A percentile compares a stretch with the other conserved stretches of the same genome.
Conservation (phyloP, 1,140 invertebrate genomes). For the Parasteatoda tepidariorum region DNA sequence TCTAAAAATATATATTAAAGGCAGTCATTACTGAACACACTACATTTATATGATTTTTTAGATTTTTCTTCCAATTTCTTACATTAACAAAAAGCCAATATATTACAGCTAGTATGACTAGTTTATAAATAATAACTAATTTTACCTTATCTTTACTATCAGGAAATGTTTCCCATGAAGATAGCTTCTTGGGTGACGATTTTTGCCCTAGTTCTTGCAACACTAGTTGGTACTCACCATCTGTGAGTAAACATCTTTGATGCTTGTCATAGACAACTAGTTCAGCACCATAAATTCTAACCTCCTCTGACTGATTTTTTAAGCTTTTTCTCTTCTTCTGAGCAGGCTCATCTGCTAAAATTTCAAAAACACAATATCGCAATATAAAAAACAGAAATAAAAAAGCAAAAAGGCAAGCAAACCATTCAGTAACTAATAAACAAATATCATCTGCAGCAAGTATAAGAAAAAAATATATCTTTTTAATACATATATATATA, state of each 20-base stretch:
- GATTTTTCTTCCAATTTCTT: too few species aligned
- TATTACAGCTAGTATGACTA: too few species aligned
- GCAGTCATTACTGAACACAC: too few species aligned
- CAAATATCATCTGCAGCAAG: too few species aligned
- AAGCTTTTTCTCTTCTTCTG: slow-evolving; percentile 74
- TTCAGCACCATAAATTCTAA: slow-evolving; percentile 83
- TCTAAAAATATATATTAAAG: too few species aligned
- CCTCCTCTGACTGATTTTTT: slow-evolving; percentile 70
- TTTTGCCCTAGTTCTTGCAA: slow-evolving; percentile 74
- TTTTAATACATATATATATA: too few species aligned
- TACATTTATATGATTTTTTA: too few species aligned
- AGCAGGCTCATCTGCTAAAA: slow-evolving; percentile 72
- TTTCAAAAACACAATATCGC: too few species aligned
- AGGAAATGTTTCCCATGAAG: slow-evolving; percentile 84
- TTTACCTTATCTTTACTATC: slow-evolving; percentile 69
- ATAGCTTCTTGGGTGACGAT: slow-evolving; percentile 65
- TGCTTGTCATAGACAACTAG: slow-evolving; percentile 91
- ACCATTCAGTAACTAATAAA: too few species aligned
- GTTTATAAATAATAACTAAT: too few species aligned
- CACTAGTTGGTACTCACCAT: slow-evolving; percentile 90
- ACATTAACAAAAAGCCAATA: too few species aligned
- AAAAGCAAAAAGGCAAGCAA: neutral
- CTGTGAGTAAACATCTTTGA: slow-evolving; percentile 83
- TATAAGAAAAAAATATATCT: too few species aligned
- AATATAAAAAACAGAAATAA: neutral